Evolutionary conservation across 1,140 invertebrate species (phyloP).

Genomic region (Drosophila athabasca): DNA sequence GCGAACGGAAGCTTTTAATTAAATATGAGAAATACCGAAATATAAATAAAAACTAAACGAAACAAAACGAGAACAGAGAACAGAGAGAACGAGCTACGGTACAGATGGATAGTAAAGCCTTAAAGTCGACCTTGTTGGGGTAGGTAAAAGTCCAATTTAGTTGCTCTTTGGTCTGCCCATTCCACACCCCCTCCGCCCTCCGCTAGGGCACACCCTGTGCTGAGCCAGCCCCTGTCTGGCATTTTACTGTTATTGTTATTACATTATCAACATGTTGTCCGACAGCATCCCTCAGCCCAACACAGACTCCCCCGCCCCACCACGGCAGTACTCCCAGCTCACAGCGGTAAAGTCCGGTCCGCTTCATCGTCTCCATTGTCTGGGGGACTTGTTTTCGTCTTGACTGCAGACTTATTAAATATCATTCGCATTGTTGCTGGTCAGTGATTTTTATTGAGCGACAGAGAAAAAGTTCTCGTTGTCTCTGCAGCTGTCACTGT

Average conservation of each 20-base stretch:
- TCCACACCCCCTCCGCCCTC: slow-evolving; percentile 1
- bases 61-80: not conserved
- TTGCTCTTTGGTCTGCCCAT: not conserved
- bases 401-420: slow-evolving; percentile 67
- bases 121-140: slow-evolving; percentile 56
- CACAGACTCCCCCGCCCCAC: not conserved
- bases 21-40: slow-evolving; percentile 40
- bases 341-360: not conserved
- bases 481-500: slow-evolving; percentile 10
- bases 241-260: slow-evolving; percentile 56
- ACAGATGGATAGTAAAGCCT: slow-evolving; percentile 15
- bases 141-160: slow-evolving; percentile 52
- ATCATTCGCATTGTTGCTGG: slow-evolving; percentile 74
- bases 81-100: not conserved
- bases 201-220: not conserved
- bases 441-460: slow-evolving; percentile 73
- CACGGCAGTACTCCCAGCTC: too few relatives aligned
- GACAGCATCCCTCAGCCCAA: slow-evolving; percentile 27
- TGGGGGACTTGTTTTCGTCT: slow-evolving; percentile 39
- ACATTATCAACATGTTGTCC: slow-evolving; percentile 50
- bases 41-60: slow-evolving; percentile 21
- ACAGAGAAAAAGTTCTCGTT: slow-evolving; percentile 21
- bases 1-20: slow-evolving; percentile 72
- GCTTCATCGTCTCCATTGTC: slow-evolving; percentile 12
- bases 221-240: slow-evolving; percentile 3